Evolutionary conservation across 1,140 invertebrate genomes (phyloP), one percentile per base, ranked within the genome.

Genomic region (Aradophagus sp.): DNA sequence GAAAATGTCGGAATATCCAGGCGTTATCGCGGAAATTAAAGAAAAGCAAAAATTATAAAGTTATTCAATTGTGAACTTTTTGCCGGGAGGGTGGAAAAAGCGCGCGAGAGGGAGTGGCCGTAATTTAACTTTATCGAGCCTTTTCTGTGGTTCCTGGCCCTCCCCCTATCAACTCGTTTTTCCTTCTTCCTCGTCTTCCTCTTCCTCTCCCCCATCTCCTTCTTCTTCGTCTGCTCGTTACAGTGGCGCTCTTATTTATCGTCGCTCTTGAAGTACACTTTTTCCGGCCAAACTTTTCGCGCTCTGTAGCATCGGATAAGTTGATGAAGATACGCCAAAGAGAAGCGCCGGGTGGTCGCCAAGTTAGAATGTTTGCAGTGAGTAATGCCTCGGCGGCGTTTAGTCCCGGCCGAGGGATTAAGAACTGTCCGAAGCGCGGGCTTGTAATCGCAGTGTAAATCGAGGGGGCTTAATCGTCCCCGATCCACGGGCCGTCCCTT

Each of bases 51-150:
- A 73, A 76, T 76, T 73, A 68, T 72, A 68, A 73, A 78, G 69
- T 78, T 75, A 78, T 77, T 77, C 77, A 78, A 77, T 77, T 75
- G 73, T 65, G 55, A 70, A 78, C 58, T 74, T 73, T 63, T 70
- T 66, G 63, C 26, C 29, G 48, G 38, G 42, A 26, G 39, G 23
- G 17, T 48, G 17, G 20, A 45, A 36, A 42, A 39, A n/a, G n/a
- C n/a, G n/a, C n/a, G n/a, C 29, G 48, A 35, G n/a, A n/a, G n/a
- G n/a, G n/a, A n/a, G 39, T 48, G 65, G 45, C 72, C 65, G 67
- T 76, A 77, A 75, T 77, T 77, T 74, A 77, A 73, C 68, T 76
- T 75, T 71, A 77, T 77, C 71, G 71, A 72, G 63, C 35, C 39
- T n/a, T n/a, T n/a, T n/a, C n/a, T n/a, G n/a, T n/a, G n/a, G n/a